These are phyloP conservation scores for Phyllostomus discolor DNA, from an alignment of 2,113 vertebrate species.

Conservation along the genomic window DNA sequence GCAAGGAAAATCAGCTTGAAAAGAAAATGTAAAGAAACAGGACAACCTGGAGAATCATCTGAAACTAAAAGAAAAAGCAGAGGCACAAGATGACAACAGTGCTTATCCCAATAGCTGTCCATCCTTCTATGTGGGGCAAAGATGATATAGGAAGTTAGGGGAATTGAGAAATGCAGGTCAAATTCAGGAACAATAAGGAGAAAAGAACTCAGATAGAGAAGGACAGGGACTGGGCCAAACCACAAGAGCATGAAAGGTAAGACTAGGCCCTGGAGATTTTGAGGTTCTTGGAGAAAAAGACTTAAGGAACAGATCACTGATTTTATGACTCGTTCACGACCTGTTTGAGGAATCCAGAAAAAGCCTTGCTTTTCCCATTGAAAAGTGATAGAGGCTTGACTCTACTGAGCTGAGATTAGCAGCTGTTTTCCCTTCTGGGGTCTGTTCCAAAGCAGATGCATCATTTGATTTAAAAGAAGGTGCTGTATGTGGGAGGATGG, in stretches of 20 bases:
- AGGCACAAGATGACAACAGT: background rate
- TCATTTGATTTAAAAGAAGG: background rate
- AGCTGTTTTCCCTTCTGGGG: background rate
- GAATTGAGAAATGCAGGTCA: background rate
- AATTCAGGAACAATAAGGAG: background rate
- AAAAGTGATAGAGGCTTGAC: background rate
- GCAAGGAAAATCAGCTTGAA: background rate
- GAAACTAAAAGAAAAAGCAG: background rate
- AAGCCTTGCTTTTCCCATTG: background rate
- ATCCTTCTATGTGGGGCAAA: background rate
- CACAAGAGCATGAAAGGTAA: background rate
- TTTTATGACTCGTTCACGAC: background rate
- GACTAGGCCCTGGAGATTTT: background rate
- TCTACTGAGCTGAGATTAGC: background rate
- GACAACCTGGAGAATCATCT: background rate
- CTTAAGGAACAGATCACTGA: background rate
- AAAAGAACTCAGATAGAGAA: background rate
- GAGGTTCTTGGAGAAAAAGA: background rate
- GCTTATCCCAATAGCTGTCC: fast-evolving
- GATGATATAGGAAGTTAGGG: background rate
- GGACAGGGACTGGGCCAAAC: background rate
- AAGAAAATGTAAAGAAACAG: background rate
- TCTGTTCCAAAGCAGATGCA: background rate
- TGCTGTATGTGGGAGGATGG: background rate
- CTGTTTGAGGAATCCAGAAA: background rate